These are phyloP conservation scores for Atrichornis clamosus DNA, from an alignment of 2,113 vertebrate genomes.

Conservation along the genomic window DNA sequence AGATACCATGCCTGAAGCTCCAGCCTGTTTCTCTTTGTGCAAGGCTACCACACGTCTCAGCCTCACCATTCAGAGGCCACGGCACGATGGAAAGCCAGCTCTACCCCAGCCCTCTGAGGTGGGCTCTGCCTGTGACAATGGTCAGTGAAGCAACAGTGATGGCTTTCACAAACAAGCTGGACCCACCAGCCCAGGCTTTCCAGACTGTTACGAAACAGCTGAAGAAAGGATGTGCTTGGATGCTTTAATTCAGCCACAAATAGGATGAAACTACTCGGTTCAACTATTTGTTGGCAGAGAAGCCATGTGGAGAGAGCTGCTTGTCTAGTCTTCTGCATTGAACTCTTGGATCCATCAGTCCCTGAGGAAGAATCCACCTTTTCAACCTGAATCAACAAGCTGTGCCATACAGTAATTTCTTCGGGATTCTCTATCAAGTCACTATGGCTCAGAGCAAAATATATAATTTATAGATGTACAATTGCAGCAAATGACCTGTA, in stretches of 20 bases:
- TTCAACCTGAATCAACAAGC: neutral
- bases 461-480: neutral
- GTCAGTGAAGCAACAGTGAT: neutral
- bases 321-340: neutral
- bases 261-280: neutral
- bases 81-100: neutral
- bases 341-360: neutral
- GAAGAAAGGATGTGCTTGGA: neutral
- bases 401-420: neutral
- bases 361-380: neutral
- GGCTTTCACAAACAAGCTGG: neutral
- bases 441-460: neutral
- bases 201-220: neutral
- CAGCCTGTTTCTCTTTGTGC: rapidly evolving
- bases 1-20: neutral
- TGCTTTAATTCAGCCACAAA: neutral
- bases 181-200: neutral
- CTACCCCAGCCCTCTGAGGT: neutral
- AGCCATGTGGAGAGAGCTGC: neutral
- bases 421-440: neutral
- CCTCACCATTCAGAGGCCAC: neutral
- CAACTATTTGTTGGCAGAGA: neutral
- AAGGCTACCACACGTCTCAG: neutral
- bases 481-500: neutral
- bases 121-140: neutral